A percentile compares a stretch with the other conserved stretches of the same genome.
phyloP scores from a whole-genome alignment of 1,140 invertebrate genomes.

The Himalopsyche phryganea region DNA sequence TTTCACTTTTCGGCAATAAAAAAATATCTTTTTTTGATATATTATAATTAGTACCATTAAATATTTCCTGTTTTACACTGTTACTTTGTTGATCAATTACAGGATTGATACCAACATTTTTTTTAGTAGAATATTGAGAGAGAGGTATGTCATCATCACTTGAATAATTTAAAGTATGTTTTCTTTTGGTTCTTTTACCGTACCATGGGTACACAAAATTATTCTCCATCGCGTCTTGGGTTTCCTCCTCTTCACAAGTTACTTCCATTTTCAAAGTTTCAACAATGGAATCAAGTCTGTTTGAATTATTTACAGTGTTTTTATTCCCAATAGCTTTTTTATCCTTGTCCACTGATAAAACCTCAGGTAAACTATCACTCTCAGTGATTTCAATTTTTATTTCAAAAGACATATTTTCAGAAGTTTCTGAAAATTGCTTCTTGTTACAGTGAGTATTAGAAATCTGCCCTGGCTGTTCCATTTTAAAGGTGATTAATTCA shows the following conservation, averaged over 20 bases:
- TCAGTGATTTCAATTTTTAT: no score
- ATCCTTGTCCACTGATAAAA: no score
- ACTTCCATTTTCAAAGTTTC: slow-evolving; percentile 14
- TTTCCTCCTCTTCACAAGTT: slow-evolving; percentile 9
- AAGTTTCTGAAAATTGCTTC: no score
- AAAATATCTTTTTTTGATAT: neutral
- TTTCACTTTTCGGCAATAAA: slow-evolving; percentile 5
- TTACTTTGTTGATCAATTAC: neutral
- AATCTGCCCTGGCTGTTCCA: no score
- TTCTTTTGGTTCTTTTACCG: neutral
- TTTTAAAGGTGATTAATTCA: no score
- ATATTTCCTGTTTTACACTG: neutral
- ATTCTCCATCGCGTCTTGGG: neutral
- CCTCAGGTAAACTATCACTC: no score
- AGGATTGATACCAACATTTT: neutral
- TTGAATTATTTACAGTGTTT: neutral
- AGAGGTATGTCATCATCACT: slow-evolving; percentile 29
- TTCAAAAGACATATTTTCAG: no score
- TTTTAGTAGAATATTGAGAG: slow-evolving; percentile 13
- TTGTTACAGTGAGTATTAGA: no score
- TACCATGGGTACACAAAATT: neutral
- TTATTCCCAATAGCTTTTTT: no score
- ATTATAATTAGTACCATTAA: neutral
- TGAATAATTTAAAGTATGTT: slow-evolving; percentile 8
- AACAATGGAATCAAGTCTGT: neutral